Evolutionary conservation across 2,888 invertebrate species (phyloP), one percentile per base, ranked within the genome.

Genomic region (Drosophila barbarae): DNA sequence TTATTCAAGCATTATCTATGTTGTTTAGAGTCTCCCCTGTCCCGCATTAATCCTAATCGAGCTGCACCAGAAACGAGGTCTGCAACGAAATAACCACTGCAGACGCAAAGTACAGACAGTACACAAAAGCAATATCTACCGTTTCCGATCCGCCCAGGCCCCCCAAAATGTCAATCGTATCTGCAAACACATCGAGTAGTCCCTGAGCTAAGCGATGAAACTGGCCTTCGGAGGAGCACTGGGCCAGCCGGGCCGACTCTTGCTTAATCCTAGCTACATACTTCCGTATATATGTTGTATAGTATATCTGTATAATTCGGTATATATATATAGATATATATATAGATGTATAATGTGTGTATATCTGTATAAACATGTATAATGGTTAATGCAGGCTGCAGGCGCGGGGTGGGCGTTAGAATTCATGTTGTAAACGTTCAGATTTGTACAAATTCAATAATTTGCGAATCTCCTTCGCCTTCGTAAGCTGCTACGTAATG

Each of bases 301-400:
- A 39, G 32, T 55, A 56, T 28, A 58, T 61, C 26, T 60, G 34
- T 57, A 64, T 52, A 56, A 23, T 28, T n/a, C 9, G 58, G 41
- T 53, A 46, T 39, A 58, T 70, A 13, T 26, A 23, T 21, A 21
- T 21, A 21, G 1, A 21, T 18, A 15, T 39, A 41, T 61, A 47
- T 54, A 38, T 58, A 13, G 18, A 32, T 47, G 46, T 47, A 47
- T 21, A 64, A 49, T 32, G 30, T 32, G n/a, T 61, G 15, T 56
- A 44, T 42, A 23, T 50, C 50, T 35, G 50, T 52, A 54, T 56
- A 65, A 41, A 41, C 61, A 66, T 63, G 46, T 69, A 61, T 71
- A 58, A 47, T 76, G 64, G 64, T 64, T 64, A 54, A 66, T 76
- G 63, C 71, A 68, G 42, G 59, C 60, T 74, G 18, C 30, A 77